phyloP scores from a whole-genome alignment of 1,140 invertebrate species.

The Stenopsyche tienmushanensis region DNA sequence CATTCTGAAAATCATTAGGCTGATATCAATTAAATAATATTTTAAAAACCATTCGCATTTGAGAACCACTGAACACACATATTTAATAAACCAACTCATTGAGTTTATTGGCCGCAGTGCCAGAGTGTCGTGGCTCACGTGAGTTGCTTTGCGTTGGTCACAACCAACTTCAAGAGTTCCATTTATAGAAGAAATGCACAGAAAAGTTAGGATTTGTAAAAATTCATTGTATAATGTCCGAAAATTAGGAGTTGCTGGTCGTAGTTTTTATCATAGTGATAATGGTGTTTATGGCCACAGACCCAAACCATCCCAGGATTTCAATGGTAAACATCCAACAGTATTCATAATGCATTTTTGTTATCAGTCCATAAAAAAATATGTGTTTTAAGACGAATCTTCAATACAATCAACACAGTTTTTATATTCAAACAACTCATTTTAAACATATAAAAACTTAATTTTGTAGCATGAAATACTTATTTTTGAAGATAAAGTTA shows the following conservation, averaged over 20 bases:
- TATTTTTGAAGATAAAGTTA: too few relatives aligned
- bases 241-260: background rate
- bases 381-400: background rate
- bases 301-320: constrained; percentile 46
- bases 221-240: background rate
- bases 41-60: background rate
- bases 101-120: constrained; percentile 17
- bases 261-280: constrained; percentile 57
- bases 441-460: background rate
- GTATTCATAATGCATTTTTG: background rate
- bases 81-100: constrained; percentile 3
- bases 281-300: constrained; percentile 61
- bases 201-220: constrained; percentile 21
- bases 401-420: background rate
- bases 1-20: too few relatives aligned
- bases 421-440: background rate
- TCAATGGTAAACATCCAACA: constrained; percentile 50
- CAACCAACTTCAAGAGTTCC: background rate
- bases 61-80: background rate
- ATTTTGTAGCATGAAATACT: too few relatives aligned
- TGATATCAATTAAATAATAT: too few relatives aligned
- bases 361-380: background rate
- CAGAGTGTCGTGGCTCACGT: background rate
- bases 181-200: constrained; percentile 17
- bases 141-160: background rate